Base-by-base conservation (phyloP, 2,888 invertebrate species). In the Polyommatus icarus region DNA sequence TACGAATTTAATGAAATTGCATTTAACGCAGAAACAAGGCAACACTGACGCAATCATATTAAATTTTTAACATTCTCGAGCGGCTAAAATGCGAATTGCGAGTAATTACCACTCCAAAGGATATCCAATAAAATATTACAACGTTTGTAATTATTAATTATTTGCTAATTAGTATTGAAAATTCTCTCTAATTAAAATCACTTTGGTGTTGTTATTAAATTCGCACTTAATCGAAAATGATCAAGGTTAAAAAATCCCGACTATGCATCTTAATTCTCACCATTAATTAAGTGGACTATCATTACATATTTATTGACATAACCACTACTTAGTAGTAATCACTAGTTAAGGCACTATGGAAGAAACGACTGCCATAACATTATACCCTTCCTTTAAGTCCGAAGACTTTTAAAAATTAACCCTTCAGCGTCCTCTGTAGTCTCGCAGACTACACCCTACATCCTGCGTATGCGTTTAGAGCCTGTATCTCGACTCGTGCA, bases 1-100 rank as follows among this genome's bases (percentile, higher is more conserved):
- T 40, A 72, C 24, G 72, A 72, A 72, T 72, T 72, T 40, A n/a
- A 40, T 72, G 72, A 72, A 72, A 72, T 10, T 20, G 72, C 72
- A 72, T 15, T 40, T 67, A 15, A 67, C 67, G 29, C 67, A 67
- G 8, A 61, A 67, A 67, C 67, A 67, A 67, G 67, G 29, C 67
- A 67, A 67, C 15, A 67, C 29, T 67, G 29, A 24, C 32, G 67
- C 67, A 67, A 67, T 67, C 67, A 15, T 29, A 67, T 32, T 67
- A 32, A 29, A 67, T 67, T 67, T 67, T 67, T 67, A 67, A 67
- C 29, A 67, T 67, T 67, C 67, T 32, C 67, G 67, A 24, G 67
- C 67, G 67, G 67, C 29, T 61, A 18, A 67, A 67, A 67, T 32
- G 29, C 67, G 18, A 12, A 15, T 18, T 29, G 67, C 29, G 29